Conservation (phyloP, 2,113 vertebrate species). For the Pleuronectes platessa region DNA sequence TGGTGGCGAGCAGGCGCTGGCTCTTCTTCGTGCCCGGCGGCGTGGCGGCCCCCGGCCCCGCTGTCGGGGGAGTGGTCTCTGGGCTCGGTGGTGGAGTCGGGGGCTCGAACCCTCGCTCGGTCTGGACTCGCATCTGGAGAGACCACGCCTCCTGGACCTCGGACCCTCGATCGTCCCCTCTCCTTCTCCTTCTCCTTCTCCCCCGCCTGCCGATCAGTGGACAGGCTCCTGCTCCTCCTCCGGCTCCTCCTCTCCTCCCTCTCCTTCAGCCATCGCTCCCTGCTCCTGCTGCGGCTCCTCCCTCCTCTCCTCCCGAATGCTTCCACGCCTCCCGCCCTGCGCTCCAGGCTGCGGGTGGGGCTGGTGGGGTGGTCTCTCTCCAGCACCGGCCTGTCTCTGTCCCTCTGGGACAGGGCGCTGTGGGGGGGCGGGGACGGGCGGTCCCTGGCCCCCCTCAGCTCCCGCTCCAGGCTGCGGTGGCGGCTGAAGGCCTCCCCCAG, state of each 20-base stretch:
- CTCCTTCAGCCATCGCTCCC: slow-evolving; percentile 91
- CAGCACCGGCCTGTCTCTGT: slow-evolving; percentile 85
- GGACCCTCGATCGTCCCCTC: slow-evolving; percentile 84
- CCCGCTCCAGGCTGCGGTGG: slow-evolving; percentile 91
- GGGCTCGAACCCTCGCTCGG: slow-evolving; percentile 86
- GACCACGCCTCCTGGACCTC: slow-evolving; percentile 67
- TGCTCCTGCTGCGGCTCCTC: slow-evolving; percentile 88
- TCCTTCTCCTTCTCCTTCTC: slow-evolving; percentile 77
- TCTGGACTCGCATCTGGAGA: slow-evolving; percentile 90
- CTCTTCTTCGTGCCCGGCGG: slow-evolving; percentile 51
- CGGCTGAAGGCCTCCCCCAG: slow-evolving; percentile 88
- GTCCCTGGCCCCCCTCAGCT: slow-evolving; percentile 90
- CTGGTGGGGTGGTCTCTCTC: slow-evolving; percentile 88
- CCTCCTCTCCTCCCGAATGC: slow-evolving; percentile 82
- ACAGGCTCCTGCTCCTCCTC: slow-evolving; percentile 85
- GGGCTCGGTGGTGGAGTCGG: slow-evolving; percentile 87
- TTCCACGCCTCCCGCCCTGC: slow-evolving; percentile 81
- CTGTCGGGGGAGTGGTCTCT: slow-evolving; percentile 84
- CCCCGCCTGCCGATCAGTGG: slow-evolving; percentile 82
- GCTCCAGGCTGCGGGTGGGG: slow-evolving; percentile 87
- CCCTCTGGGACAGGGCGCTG: slow-evolving; percentile 85
- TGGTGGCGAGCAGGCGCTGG: slow-evolving; percentile 80
- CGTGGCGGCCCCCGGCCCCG: slow-evolving; percentile 29
- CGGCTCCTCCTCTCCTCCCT: slow-evolving; percentile 87
- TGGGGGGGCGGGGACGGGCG: slow-evolving; percentile 88